Evolutionary conservation across 2,888 invertebrate species (phyloP).

Genomic region (Drosophila hamatofila): DNA sequence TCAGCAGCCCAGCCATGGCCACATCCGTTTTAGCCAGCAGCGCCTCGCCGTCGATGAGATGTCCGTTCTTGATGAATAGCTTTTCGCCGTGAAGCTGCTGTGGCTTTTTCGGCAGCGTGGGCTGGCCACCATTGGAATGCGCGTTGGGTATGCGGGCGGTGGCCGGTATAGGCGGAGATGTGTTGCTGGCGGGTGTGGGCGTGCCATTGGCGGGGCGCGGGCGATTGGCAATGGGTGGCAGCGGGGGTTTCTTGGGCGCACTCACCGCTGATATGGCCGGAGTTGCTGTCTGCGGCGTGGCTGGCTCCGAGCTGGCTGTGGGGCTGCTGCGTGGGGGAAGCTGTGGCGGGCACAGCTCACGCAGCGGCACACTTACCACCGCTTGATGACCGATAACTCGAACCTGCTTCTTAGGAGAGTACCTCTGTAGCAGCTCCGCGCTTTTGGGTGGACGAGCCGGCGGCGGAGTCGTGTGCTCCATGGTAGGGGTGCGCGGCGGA

Average conservation of each 20-base stretch:
- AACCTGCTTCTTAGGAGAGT: slow-evolving; percentile 82
- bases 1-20: slow-evolving; percentile 89
- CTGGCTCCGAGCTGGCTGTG: slow-evolving; percentile 55
- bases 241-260: slow-evolving; percentile 89
- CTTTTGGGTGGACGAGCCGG: slow-evolving; percentile 90
- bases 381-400: slow-evolving; percentile 35
- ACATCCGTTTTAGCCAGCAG: slow-evolving; percentile 89
- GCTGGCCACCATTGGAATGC: slow-evolving; percentile 82
- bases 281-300: slow-evolving; percentile 35
- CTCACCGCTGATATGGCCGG: slow-evolving; percentile 72
- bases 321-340: slow-evolving; percentile 80
- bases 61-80: slow-evolving; percentile 86
- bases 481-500: slow-evolving; percentile 88
- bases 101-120: slow-evolving; percentile 64
- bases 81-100: slow-evolving; percentile 74
- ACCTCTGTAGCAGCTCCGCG: slow-evolving; percentile 84
- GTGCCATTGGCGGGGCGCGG: slow-evolving; percentile 84
- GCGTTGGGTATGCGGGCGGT: slow-evolving; percentile 67
- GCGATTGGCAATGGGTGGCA: slow-evolving; percentile 88
- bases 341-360: slow-evolving; percentile 74
- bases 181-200: slow-evolving; percentile 59
- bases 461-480: slow-evolving; percentile 88
- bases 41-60: slow-evolving; percentile 87
- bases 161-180: slow-evolving; percentile 73
- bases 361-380: slow-evolving; percentile 37